phyloP scores from a whole-genome alignment of 1,140 invertebrate genomes.

The Bombyx mandarina region DNA sequence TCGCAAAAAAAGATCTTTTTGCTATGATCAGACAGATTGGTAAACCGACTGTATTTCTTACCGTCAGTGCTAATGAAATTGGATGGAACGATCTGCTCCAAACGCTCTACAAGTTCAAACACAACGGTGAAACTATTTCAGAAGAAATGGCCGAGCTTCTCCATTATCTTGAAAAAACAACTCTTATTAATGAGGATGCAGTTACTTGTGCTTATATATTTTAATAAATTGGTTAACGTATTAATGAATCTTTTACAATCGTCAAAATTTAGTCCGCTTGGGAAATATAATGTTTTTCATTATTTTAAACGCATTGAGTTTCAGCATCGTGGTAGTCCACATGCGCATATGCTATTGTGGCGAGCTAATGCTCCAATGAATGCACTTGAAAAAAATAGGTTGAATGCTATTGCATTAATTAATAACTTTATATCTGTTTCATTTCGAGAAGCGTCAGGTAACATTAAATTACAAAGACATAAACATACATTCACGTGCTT shows the following conservation, averaged over 20 bases:
- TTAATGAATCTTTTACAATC: slow-evolving; percentile 20
- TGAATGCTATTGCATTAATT: slow-evolving; percentile 9
- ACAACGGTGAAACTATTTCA: slow-evolving; percentile 31
- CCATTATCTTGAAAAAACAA: slow-evolving; percentile 26
- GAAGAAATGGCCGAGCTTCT: slow-evolving; percentile 18
- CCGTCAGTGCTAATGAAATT: slow-evolving; percentile 47
- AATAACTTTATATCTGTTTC: slow-evolving; percentile 15
- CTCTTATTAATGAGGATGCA: slow-evolving; percentile 51
- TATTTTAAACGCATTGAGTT: slow-evolving; percentile 60
- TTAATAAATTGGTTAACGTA: slow-evolving; percentile 33
- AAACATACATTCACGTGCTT: slow-evolving; percentile 13
- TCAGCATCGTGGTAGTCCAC: slow-evolving; percentile 49
- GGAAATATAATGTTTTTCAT: slow-evolving; percentile 30
- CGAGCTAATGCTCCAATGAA: slow-evolving; percentile 14
- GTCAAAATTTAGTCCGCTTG: slow-evolving; percentile 36
- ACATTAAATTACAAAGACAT: slow-evolving; percentile 10
- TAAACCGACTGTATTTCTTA: slow-evolving; percentile 41
- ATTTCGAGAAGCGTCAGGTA: slow-evolving; percentile 9
- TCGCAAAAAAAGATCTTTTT: slow-evolving; percentile 52
- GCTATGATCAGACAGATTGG: slow-evolving; percentile 53
- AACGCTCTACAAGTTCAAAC: slow-evolving; percentile 43
- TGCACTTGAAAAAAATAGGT: slow-evolving; percentile 6
- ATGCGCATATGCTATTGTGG: slow-evolving; percentile 22
- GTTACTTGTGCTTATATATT: slow-evolving; percentile 58
- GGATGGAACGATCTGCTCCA: slow-evolving; percentile 44